Evolutionary conservation across 2,113 vertebrate species (phyloP).

Genomic region (Phrynosoma platyrhinos): DNA sequence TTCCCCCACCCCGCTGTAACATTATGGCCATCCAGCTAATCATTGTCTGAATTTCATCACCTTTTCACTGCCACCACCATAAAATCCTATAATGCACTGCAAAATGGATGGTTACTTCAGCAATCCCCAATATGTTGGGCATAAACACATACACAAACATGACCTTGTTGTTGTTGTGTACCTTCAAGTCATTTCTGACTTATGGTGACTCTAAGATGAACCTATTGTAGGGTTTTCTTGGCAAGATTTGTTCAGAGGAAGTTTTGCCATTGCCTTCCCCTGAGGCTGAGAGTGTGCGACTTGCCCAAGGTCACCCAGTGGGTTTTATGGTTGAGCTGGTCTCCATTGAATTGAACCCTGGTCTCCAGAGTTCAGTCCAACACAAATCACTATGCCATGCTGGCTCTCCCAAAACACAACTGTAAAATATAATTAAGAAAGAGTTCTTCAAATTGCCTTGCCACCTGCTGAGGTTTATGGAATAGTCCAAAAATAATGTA

Average conservation of each 20-base stretch:
- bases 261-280: too few relatives aligned
- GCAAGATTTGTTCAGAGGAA: too few relatives aligned
- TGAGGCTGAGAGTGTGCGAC: too few relatives aligned
- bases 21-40: neutral
- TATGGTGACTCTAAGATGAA: too few relatives aligned
- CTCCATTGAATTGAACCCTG: too few relatives aligned
- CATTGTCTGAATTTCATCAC: neutral
- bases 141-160: neutral
- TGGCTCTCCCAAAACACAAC: neutral
- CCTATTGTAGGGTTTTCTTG: too few relatives aligned
- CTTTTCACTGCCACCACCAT: neutral
- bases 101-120: conserved; percentile 10
- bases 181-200: too few relatives aligned
- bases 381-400: too few relatives aligned
- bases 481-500: neutral
- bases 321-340: too few relatives aligned
- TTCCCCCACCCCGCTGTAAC: neutral
- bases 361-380: too few relatives aligned
- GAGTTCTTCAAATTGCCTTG: neutral
- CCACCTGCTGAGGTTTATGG: conserved; percentile 20
- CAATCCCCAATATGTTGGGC: neutral
- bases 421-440: conserved; percentile 2
- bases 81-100: neutral
- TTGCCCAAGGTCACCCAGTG: too few relatives aligned
- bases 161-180: too few relatives aligned